Base-by-base conservation (phyloP, 2,888 invertebrate genomes). In the Synanthedon andrenaeformis region DNA sequence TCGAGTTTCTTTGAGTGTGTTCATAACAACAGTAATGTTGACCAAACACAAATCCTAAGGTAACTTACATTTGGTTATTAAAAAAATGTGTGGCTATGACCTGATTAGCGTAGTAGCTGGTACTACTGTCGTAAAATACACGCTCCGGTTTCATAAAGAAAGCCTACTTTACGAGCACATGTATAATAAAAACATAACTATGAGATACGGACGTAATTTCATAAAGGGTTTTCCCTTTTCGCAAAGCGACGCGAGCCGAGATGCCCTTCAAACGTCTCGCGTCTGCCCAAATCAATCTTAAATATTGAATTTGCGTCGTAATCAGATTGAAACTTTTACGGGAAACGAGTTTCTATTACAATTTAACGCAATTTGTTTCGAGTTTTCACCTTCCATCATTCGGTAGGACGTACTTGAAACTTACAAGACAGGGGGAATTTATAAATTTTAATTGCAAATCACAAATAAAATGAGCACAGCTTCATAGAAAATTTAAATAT, bases 221-320 rank as follows among this genome's bases (percentile, higher is more conserved):
- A 49, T 49, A 49, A 13, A 49, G 49, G 49, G 17, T 49, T 49
- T 49, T 14, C 49, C 49, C 49, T 49, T 49, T 19, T 23, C 61
- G 59, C 59, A 60, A 71, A 62, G 65, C 62, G 62, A 58, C 59
- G 66, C 57, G 10, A 35, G 35, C 35, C 35, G 35, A 59, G 63
- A 62, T 72, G 69, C 79, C 82, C 78, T 75, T 73, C 76, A 74
- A 75, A 64, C 82, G 78, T 82, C 81, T 84, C 75, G 64, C 82
- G 78, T 82, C 81, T 84, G 85, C 82, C 77, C 77, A 74, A 85
- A 85, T 86, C 87, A 87, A 87, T 87, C 86, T 84, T 82, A 84
- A 84, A 86, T 85, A 87, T 87, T 85, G 83, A 87, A 86, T 87
- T 87, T 85, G 78, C 76, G 63, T 72, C 76, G 82, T 86, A 86